Evolutionary conservation across 2,888 invertebrate genomes (phyloP).

Genomic region (Agriotes lineatus): DNA sequence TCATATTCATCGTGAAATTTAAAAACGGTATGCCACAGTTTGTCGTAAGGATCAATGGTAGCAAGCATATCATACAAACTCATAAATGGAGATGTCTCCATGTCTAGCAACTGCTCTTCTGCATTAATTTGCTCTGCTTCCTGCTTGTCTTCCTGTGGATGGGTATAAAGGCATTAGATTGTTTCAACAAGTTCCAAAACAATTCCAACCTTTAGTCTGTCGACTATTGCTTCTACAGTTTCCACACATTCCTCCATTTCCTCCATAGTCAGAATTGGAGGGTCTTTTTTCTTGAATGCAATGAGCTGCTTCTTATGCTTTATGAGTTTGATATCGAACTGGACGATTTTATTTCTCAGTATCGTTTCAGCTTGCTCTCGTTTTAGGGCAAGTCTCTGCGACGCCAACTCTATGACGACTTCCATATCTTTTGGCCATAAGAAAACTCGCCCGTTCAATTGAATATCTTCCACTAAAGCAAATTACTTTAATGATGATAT

Average conservation of each 20-base stretch:
- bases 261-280: conserved; percentile 85
- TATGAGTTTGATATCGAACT: conserved; percentile 78
- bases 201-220: conserved; percentile 46
- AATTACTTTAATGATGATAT: too few species aligned
- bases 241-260: conserved; percentile 85
- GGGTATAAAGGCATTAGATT: too few species aligned
- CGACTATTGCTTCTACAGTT: conserved; percentile 76
- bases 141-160: conserved; percentile 67
- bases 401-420: conserved; percentile 85
- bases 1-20: conserved; percentile 85
- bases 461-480: conserved; percentile 89
- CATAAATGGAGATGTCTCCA: conserved; percentile 82
- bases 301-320: conserved; percentile 83
- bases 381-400: conserved; percentile 78
- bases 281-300: conserved; percentile 82
- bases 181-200: too few species aligned
- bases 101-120: conserved; percentile 85
- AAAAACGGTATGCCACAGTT: conserved; percentile 85
- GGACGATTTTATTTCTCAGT: conserved; percentile 71
- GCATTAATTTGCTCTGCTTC: conserved; percentile 82
- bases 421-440: conserved; percentile 95
- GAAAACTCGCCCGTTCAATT: conserved; percentile 87
- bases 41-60: conserved; percentile 84
- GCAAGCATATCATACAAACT: conserved; percentile 78
- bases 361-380: conserved; percentile 84